These are phyloP conservation scores for Cremastobaeus sp. DNA, from an alignment of 2,888 invertebrate genomes.

Conservation along the genomic window DNA sequence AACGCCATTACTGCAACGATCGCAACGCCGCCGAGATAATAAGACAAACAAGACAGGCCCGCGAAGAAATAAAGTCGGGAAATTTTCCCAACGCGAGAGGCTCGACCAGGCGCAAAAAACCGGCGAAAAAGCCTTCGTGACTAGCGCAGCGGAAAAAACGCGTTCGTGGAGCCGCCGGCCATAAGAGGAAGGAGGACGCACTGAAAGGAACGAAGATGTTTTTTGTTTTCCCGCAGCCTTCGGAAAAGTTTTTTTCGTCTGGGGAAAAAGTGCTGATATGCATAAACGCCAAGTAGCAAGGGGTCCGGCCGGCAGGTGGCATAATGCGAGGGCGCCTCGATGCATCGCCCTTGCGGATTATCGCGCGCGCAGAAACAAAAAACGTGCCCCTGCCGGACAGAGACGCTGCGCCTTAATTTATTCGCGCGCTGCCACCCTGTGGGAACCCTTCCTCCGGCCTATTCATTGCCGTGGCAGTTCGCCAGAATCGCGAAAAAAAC, in stretches of 20 bases:
- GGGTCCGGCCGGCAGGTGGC: conserved; percentile 44
- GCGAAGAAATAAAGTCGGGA: conserved; percentile 40
- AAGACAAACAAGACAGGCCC: conserved; percentile 49
- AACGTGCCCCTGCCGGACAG: conserved; percentile 52
- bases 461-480: conserved; percentile 48
- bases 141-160: conserved; percentile 35
- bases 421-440: conserved; percentile 57
- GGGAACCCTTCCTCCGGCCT: conserved; percentile 55
- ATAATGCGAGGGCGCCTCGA: conserved; percentile 60
- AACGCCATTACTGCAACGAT: conserved; percentile 55
- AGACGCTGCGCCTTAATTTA: conserved; percentile 58
- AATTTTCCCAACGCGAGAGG: conserved; percentile 50
- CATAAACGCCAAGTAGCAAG: conserved; percentile 25
- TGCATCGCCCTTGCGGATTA: conserved; percentile 62
- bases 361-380: conserved; percentile 55
- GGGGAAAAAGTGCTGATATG: conserved; percentile 26
- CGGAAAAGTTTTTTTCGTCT: conserved; percentile 24
- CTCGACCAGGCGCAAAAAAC: conserved; percentile 14
- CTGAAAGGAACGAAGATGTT: neutral
- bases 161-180: too few relatives aligned
- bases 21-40: conserved; percentile 52
- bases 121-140: conserved; percentile 51
- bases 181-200: conserved; percentile 48
- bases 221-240: conserved; percentile 23
- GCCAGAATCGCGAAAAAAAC: conserved; percentile 54